Percentiles rank a stretch among this genome's conserved stretches.
Evolutionary conservation across 2,797 vertebrate genomes (phyloP).

Genomic region (Pygocentrus nattereri): DNA sequence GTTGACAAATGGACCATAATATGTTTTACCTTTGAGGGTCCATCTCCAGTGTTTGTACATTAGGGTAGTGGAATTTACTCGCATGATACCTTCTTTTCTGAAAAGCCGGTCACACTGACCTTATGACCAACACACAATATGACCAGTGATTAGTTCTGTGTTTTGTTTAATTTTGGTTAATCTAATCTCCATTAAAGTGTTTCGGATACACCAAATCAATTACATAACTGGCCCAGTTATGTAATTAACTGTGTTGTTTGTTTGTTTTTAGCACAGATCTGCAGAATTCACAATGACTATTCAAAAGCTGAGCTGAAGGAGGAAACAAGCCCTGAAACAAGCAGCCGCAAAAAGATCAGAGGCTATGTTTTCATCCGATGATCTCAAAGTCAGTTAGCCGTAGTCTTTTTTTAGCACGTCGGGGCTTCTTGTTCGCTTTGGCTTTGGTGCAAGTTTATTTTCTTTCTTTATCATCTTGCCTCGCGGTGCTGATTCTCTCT

Average conservation of each 20-base stretch:
- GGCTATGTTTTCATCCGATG: not conserved
- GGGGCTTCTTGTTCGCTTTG: not conserved
- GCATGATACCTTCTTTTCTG: no score
- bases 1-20: no score
- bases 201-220: not conserved
- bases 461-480: not conserved
- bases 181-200: not conserved
- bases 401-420: slow-evolving; percentile 3
- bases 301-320: not conserved
- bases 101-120: not conserved
- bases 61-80: no score
- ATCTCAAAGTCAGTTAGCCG: not conserved
- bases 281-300: not conserved
- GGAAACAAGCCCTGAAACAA: not conserved
- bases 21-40: no score
- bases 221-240: not conserved
- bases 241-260: not conserved
- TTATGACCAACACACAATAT: not conserved
- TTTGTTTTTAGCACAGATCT: not conserved
- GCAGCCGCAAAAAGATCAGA: not conserved
- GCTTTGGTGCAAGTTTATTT: not conserved
- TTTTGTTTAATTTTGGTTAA: not conserved
- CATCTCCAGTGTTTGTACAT: no score
- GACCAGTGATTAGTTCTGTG: not conserved
- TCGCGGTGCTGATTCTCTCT: not conserved